phyloP scores from a whole-genome alignment of 1,140 invertebrate genomes.

The Zaprionus lachaisei region DNA sequence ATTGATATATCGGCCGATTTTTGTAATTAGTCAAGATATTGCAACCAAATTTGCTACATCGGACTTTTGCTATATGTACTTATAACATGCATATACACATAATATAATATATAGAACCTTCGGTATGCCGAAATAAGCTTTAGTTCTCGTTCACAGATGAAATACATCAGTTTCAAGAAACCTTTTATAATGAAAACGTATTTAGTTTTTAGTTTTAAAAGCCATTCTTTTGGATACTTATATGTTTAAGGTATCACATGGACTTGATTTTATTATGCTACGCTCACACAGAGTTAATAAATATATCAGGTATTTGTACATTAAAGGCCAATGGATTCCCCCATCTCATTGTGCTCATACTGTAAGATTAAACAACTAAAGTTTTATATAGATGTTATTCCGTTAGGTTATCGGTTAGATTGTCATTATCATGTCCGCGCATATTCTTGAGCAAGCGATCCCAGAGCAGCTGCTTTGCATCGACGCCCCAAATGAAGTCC shows the following conservation, averaged over 20 bases:
- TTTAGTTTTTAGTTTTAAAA: no score
- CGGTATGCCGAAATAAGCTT: no score
- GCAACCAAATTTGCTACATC: no score
- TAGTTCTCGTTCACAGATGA: no score
- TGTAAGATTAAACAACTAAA: constrained; percentile 23
- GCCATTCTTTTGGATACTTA: no score
- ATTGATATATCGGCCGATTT: no score
- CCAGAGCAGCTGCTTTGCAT: constrained; percentile 84
- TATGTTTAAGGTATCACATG: constrained; percentile 25
- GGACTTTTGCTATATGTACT: no score
- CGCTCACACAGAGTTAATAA: constrained; percentile 21
- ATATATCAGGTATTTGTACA: constrained; percentile 25
- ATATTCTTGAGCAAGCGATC: constrained; percentile 84
- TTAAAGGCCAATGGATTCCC: constrained; percentile 16
- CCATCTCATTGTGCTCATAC: constrained; percentile 29
- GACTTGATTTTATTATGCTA: constrained; percentile 26
- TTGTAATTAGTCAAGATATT: no score
- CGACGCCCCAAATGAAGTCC: constrained; percentile 86
- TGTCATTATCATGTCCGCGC: constrained; percentile 47
- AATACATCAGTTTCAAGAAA: no score
- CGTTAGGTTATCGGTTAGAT: constrained; percentile 30
- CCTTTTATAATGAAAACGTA: no score
- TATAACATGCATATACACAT: no score
- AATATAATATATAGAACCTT: no score
- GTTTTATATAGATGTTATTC: background rate